Base-by-base conservation (phyloP, 2,113 vertebrate genomes). In the Microtus pennsylvanicus region DNA sequence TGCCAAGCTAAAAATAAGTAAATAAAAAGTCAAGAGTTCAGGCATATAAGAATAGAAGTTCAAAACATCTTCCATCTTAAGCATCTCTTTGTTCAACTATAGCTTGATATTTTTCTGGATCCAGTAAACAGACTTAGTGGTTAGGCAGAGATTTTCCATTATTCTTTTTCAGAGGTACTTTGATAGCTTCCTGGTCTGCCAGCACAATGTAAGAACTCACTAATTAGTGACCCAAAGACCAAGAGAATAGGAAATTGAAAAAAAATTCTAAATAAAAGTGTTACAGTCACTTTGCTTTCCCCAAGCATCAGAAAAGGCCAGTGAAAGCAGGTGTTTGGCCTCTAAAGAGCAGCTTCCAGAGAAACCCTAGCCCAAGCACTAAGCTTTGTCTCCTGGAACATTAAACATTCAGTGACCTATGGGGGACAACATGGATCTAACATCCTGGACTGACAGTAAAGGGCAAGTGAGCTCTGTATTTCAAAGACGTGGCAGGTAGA, bases 361-460 rank as follows among this genome's bases (percentile, higher is more conserved):
- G 72, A 95, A 78, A 72, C 50, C 12, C 33, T 86, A 90, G 82
- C 38, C n/a, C 76, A 93, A 86, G 10, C 67, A 33, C 76, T 96
- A 55, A 96, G 24, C 70, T 92, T 92, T 86, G 52, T 45, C 21
- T 93, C 70, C 38, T 72, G 14, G 50, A 95, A 98, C 90, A 90
- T 81, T 58, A 93, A 95, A 90, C 21, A 45, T 35, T 89, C 92
- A 63, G 24, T 92, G 91, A 96, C 90, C 89, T 81, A 58, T 55
- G 74, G 26, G 50, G 42, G 63, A 65, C 45, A 82, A 72, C n/a
- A 13, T 65, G 91, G 58, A 91, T 87, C 85, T 69, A 91, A 82
- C 55, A 91, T 63, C 24, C 89, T 70, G 72, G 50, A 42, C 75
- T 80, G 42, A 67, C n/a, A 58, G 89, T 52, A 87, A 98, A 97